These are phyloP conservation scores for Himantopus leucocephalus DNA, from an alignment of 2,113 vertebrate species.

Conservation along the genomic window DNA sequence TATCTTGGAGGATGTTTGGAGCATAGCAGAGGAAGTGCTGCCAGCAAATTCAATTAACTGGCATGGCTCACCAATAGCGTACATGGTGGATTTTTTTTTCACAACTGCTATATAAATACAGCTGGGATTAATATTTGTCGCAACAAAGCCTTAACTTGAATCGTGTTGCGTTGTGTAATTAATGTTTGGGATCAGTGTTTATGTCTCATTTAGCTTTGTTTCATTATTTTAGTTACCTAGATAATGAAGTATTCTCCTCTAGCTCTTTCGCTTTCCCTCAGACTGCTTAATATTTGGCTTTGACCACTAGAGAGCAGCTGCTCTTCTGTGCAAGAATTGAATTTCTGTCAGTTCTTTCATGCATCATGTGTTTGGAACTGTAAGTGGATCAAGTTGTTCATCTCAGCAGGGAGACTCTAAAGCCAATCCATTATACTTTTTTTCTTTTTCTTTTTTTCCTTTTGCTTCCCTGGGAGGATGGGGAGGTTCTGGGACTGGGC, in stretches of 20 bases:
- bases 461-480: constrained; percentile 12
- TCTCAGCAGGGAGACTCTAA: constrained; percentile 77
- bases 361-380: constrained; percentile 80
- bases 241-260: constrained; percentile 66
- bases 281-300: constrained; percentile 75
- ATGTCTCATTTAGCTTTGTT: constrained; percentile 51
- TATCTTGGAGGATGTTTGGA: constrained; percentile 81
- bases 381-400: constrained; percentile 81
- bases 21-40: constrained; percentile 75
- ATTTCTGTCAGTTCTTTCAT: constrained; percentile 81
- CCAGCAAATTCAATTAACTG: constrained; percentile 82
- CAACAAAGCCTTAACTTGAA: constrained; percentile 74
- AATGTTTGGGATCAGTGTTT: constrained; percentile 64
- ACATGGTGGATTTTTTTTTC: constrained; percentile 68
- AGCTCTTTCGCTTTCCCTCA: constrained; percentile 71
- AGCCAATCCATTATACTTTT: constrained; percentile 75
- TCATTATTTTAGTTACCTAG: constrained; percentile 61
- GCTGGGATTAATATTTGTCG: constrained; percentile 79
- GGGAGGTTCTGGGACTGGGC: constrained; percentile 1
- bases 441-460: neutral
- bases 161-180: constrained; percentile 64
- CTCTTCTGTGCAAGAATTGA: constrained; percentile 78
- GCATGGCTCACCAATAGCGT: constrained; percentile 72
- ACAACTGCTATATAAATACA: constrained; percentile 80
- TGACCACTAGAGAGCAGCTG: constrained; percentile 81